Conservation (phyloP, 2,888 invertebrate genomes). For the Allygus modestus region DNA sequence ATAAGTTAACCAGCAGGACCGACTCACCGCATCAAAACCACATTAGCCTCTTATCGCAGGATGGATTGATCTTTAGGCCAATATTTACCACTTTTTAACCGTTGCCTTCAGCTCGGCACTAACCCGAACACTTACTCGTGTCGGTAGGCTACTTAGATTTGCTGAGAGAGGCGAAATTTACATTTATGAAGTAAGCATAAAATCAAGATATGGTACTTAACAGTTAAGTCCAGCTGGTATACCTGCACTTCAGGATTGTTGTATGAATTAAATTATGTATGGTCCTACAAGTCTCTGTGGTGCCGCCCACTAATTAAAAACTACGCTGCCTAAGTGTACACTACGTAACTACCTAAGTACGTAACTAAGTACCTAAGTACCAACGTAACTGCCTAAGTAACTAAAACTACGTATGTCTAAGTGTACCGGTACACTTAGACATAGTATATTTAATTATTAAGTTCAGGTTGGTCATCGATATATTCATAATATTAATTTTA, state of each 20-base stretch:
- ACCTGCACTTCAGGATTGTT: not conserved
- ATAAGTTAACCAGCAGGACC: not conserved
- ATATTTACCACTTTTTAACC: slow-evolving; percentile 35
- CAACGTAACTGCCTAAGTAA: no score
- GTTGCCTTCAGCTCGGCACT: not conserved
- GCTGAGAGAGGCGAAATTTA: not conserved
- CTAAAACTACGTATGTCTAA: no score
- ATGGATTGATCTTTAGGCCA: slow-evolving; percentile 16
- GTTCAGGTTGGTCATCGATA: no score
- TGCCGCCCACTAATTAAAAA: no score
- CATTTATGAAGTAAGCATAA: no score
- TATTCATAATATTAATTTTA: no score
- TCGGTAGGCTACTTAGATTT: not conserved
- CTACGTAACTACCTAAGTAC: no score
- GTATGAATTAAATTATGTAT: not conserved
- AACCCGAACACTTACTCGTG: not conserved
- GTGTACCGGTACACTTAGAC: no score
- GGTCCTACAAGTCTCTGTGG: no score
- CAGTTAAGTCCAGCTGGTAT: not conserved
- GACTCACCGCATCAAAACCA: slow-evolving; percentile 43
- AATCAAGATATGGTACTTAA: not conserved
- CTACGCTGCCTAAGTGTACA: no score
- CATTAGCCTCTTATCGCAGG: slow-evolving; percentile 35
- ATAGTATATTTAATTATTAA: no score
- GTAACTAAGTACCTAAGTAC: no score